These are phyloP conservation scores for Heterodera schachtii DNA, from an alignment of 1,140 invertebrate species.

Conservation along the genomic window DNA sequence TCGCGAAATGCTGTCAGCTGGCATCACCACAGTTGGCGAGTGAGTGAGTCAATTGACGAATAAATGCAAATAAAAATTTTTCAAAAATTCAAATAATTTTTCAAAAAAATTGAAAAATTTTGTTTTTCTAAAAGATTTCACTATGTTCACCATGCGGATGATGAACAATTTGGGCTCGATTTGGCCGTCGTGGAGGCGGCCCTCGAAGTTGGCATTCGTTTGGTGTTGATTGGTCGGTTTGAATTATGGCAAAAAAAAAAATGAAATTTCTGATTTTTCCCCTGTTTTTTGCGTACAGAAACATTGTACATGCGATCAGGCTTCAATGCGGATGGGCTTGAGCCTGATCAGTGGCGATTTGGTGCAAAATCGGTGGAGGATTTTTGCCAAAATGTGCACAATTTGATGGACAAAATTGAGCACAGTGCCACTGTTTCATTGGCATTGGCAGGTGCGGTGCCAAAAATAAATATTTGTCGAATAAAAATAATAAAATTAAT, in stretches of 20 bases:
- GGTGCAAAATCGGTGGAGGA: conserved; percentile 41
- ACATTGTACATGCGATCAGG: conserved; percentile 49
- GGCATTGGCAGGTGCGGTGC: conserved; percentile 50
- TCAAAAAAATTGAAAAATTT: too few relatives aligned
- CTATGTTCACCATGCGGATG: conserved; percentile 58
- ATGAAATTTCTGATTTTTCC: too few relatives aligned
- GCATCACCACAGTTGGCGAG: conserved; percentile 63
- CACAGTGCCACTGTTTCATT: conserved; percentile 36
- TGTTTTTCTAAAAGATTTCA: conserved; percentile 45
- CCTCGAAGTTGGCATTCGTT: conserved; percentile 53
- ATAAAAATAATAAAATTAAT: background rate
- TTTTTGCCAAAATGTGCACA: conserved; percentile 47
- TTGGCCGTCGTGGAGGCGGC: conserved; percentile 59
- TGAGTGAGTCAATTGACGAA: background rate
- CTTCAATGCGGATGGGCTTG: conserved; percentile 38
- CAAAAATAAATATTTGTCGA: background rate
- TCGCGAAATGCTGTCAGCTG: conserved; percentile 59
- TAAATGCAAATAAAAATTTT: background rate
- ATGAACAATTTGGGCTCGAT: conserved; percentile 55
- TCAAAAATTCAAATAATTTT: too few relatives aligned
- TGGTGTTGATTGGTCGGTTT: conserved; percentile 34
- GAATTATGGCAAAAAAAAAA: background rate
- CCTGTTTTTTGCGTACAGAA: conserved; percentile 37
- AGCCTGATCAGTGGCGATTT: conserved; percentile 50
- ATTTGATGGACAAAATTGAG: background rate